Evolutionary conservation across 2,113 vertebrate genomes (phyloP), one percentile per base, ranked within the genome.

Genomic region (Lutjanus erythropterus): DNA sequence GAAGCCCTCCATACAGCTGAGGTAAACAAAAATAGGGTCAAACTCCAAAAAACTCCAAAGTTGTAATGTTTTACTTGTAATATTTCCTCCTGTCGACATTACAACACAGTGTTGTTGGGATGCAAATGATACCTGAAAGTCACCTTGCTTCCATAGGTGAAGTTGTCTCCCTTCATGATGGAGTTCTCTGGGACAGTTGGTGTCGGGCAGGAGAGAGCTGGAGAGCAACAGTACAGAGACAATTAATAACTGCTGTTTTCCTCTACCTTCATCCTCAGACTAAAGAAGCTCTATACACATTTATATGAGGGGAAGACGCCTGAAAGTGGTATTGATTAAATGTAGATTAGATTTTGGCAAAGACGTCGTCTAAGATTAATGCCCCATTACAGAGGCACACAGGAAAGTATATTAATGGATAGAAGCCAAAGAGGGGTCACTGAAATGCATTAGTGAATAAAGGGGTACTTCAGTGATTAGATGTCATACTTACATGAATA

Each of bases 121-220:
- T 88, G 92, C 91, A 78, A 75, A 84, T 77, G 89, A 90, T 97
- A 99, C 98, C 97, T 97, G 94, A 97, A 99, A 69, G 89, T 94
- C 91, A 98, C 96, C 94, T 96, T 98, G 94, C 86, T 97, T 86
- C 92, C 96, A 86, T 95, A 98, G 44, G 97, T 98, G 94, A 97
- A 97, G 89, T 95, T 95, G 82, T 89, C 95, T 55, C 96, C 97
- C 4, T 89, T 93, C 93, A 97, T 88, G 78, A 87, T 50, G 71
- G 96, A 93, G 75, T 99, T 96, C 75, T 97, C 95, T 67, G 97
- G 97, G 81, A 95, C 58, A 68, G 80, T 60, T 62, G 97, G 97
- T 39, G 6, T 44, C 27, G 94, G 94, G 91, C 98, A 99, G 93
- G 96, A 97, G 76, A 98, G 64, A 53, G 97, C 98, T 99, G 78